phyloP scores from a whole-genome alignment of 2,113 vertebrate species.

The Dromaius novaehollandiae region DNA sequence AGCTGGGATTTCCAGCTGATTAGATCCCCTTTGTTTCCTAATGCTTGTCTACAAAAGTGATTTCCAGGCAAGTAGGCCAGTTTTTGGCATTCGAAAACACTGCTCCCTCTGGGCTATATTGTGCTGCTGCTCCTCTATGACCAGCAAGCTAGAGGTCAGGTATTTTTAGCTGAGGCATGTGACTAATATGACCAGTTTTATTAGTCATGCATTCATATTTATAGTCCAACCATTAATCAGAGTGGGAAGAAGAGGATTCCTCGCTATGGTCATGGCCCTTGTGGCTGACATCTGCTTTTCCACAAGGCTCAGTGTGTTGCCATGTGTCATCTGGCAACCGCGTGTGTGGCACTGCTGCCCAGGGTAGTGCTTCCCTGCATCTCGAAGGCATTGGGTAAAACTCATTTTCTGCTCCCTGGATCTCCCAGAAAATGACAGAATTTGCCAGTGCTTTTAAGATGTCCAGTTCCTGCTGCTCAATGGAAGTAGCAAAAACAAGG shows the following conservation, averaged over 20 bases:
- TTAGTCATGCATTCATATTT: not conserved
- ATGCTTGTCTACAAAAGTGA: not conserved
- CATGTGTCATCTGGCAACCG: not conserved
- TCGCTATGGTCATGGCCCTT: not conserved
- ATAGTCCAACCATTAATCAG: not conserved
- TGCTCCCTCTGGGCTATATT: no score
- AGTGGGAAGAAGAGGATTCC: not conserved
- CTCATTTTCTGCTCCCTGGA: not conserved
- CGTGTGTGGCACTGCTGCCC: not conserved
- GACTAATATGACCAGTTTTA: not conserved
- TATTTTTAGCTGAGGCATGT: not conserved
- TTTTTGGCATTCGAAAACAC: not conserved
- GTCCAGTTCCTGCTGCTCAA: not conserved
- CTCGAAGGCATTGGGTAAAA: not conserved
- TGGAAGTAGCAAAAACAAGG: not conserved
- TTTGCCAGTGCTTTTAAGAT: not conserved
- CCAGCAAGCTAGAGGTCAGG: not conserved
- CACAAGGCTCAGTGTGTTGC: not conserved
- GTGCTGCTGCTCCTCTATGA: not conserved
- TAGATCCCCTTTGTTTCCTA: not conserved
- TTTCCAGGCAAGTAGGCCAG: not conserved
- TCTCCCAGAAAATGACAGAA: not conserved
- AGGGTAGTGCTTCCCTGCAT: not conserved
- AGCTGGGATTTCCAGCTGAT: not conserved
- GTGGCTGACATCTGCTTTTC: not conserved